Percentiles rank a stretch among this genome's conserved stretches.
Conservation (phyloP, 2,797 vertebrate genomes). For the Silurus aristotelis region DNA sequence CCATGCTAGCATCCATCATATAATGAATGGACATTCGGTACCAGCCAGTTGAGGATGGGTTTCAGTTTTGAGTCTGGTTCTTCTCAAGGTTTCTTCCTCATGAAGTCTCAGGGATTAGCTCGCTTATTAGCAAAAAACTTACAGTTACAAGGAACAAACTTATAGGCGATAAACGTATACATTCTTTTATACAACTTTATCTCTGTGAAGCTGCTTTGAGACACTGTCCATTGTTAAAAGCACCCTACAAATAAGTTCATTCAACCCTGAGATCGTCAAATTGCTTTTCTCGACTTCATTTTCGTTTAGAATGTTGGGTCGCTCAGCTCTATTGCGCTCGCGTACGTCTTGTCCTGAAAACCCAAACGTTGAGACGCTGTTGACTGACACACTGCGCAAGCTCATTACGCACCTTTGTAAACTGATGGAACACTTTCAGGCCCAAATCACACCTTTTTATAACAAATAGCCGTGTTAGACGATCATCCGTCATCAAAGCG, state of each 20-base stretch:
- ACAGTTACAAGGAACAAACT: too few relatives aligned
- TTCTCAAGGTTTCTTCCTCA: too few relatives aligned
- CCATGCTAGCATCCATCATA: too few relatives aligned
- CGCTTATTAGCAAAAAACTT: too few relatives aligned
- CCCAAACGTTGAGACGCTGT: neutral
- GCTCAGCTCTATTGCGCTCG: neutral
- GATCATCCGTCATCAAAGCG: slow-evolving; percentile 33
- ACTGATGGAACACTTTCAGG: neutral
- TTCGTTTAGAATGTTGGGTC: neutral
- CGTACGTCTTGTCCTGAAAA: neutral
- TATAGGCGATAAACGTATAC: too few relatives aligned
- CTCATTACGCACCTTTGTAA: slow-evolving; percentile 11
- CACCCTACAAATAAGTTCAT: neutral
- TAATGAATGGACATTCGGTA: too few relatives aligned
- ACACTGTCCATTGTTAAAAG: too few relatives aligned
- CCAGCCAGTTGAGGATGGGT: too few relatives aligned
- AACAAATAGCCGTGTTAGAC: slow-evolving; percentile 30
- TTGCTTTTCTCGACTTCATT: slow-evolving; percentile 6
- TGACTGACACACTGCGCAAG: slow-evolving; percentile 1
- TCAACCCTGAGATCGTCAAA: neutral
- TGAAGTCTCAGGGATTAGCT: too few relatives aligned
- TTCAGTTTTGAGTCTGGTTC: too few relatives aligned
- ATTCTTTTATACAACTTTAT: too few relatives aligned
- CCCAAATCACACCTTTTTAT: neutral
- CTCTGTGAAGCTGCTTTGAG: too few relatives aligned